Percentiles rank a stretch among this genome's conserved stretches.
These are phyloP conservation scores for Perizoma flavofasciatum DNA, from an alignment of 2,888 invertebrate species.

Conservation along the genomic window DNA sequence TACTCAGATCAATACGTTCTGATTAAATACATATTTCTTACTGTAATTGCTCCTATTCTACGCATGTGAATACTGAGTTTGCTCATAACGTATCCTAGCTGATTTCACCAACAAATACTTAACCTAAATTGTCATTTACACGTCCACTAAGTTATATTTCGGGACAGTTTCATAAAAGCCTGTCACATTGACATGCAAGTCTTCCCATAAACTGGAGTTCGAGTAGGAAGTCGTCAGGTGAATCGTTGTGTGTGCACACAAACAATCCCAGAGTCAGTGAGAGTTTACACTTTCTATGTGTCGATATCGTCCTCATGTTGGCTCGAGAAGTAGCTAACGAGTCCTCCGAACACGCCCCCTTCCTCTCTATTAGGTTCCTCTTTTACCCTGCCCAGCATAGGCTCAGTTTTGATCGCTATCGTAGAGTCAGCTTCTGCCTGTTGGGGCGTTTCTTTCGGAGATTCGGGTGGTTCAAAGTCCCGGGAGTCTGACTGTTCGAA, in stretches of 20 bases:
- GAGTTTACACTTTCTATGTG: constrained; percentile 57
- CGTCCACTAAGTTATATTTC: not conserved
- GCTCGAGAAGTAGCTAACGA: constrained; percentile 96
- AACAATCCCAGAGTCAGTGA: not conserved
- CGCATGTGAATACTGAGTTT: constrained; percentile 27
- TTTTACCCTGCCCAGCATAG: constrained; percentile 21
- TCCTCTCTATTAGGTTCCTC: constrained; percentile 69
- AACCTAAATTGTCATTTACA: not conserved
- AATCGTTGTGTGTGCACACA: too few relatives aligned
- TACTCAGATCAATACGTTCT: constrained; percentile 27
- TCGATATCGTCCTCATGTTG: constrained; percentile 95
- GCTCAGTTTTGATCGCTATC: constrained; percentile 26
- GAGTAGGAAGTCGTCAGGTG: too few relatives aligned
- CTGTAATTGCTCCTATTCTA: constrained; percentile 23
- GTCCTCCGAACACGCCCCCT: constrained; percentile 92
- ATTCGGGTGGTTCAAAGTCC: constrained; percentile 17
- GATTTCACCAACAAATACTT: constrained; percentile 5
- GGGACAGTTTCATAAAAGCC: not conserved
- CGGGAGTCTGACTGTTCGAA: constrained; percentile 9
- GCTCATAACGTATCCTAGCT: not conserved
- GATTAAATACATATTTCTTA: constrained; percentile 28
- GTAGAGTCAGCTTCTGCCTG: constrained; percentile 28
- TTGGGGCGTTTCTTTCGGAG: constrained; percentile 22
- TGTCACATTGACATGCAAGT: not conserved
- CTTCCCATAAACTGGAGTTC: not conserved